Evolutionary conservation across 2,113 vertebrate genomes (phyloP), one percentile per base, ranked within the genome.

Genomic region (Otolemur garnettii): DNA sequence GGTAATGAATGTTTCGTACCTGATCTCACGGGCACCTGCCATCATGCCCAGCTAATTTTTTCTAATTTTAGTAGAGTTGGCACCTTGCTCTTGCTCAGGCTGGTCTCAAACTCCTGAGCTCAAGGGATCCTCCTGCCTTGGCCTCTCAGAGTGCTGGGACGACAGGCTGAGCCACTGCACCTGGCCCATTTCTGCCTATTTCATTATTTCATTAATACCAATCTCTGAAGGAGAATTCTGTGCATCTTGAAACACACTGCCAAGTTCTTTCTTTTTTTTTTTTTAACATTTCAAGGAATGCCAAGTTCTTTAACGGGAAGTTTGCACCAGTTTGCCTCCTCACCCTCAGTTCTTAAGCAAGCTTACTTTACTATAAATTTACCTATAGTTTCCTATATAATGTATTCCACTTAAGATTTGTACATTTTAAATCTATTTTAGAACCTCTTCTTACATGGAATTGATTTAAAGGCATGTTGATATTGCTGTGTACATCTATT

Each of bases 221-320:
- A 84, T 90, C 90, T 4, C 71, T 74, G 10, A 84, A 85, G 42
- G 69, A 87, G 78, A 79, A 57, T 81, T 62, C 90, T 30, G 75
- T 69, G 21, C 30, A 28, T 79, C 22, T 80, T 91, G 45, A 77
- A 35, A 71, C 14, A 10, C 15, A 82, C 10, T 90, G 7, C 57
- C 50, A 57, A 59, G 75, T 38, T 62, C 72, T 38, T 38, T 38
- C 4, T 38, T 38, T 38, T 38, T 38, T 38, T 38, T 38, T 38
- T 38, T 38, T 38, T 38, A 38, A 38, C 38, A 38, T 38, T 38
- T 38, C 38, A 38, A 38, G 38, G 38, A 38, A 38, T 38, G 38
- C 38, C 38, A 38, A 38, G 75, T 38, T 62, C 72, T 81, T 88
- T 69, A 81, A 62, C 45, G 86, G 60, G 57, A 85, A 81, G 0